phyloP scores from a whole-genome alignment of 1,140 invertebrate genomes.

The Zaprionus davidi region DNA sequence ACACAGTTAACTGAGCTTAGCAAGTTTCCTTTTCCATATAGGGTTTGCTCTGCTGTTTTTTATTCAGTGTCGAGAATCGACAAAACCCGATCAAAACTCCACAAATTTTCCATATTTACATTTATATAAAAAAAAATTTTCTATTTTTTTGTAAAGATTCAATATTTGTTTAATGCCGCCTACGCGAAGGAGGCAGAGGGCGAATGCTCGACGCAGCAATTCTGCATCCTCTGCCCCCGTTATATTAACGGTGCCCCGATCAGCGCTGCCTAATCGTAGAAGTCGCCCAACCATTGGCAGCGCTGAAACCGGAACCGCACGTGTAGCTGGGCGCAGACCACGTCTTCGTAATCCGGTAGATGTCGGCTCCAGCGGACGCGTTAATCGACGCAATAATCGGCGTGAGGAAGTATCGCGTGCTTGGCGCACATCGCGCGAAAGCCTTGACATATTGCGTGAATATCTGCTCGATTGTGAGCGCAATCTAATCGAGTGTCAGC shows the following conservation, averaged over 20 bases:
- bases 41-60: not conserved
- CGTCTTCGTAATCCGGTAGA: not conserved
- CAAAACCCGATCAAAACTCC: not conserved
- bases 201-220: not conserved
- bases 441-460: not conserved
- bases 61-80: not conserved
- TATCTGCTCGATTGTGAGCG: not conserved
- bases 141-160: not conserved
- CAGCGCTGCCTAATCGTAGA: no score
- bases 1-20: not conserved
- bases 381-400: not conserved
- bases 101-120: not conserved
- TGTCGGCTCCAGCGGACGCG: not conserved
- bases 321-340: no score
- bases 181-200: not conserved
- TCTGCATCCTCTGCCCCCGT: not conserved
- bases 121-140: not conserved
- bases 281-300: not conserved
- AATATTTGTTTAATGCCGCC: not conserved
- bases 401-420: not conserved
- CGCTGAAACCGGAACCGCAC: no score
- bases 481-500: slow-evolving; percentile 1
- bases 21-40: not conserved
- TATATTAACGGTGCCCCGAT: not conserved
- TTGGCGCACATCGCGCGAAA: not conserved